A percentile compares a stretch with the other conserved stretches of the same genome.
phyloP scores from a whole-genome alignment of 1,140 invertebrate genomes.

The Papilio polyxenes region DNA sequence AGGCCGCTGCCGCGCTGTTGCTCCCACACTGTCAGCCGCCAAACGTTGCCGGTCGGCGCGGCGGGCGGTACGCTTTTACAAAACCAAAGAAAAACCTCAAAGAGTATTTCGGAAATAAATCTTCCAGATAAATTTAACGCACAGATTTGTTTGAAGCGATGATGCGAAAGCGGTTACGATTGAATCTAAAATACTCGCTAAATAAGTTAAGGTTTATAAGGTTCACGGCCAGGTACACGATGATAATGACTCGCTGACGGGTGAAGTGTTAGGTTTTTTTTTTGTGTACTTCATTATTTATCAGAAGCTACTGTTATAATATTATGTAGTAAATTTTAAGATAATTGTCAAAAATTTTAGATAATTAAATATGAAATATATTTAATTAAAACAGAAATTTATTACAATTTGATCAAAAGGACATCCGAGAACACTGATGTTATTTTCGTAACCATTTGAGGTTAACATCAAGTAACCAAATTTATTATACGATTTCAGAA shows the following conservation, averaged over 20 bases:
- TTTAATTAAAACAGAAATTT: neutral
- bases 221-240: too few relatives aligned
- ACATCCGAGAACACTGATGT: neutral
- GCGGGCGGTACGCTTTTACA: constrained; percentile 32
- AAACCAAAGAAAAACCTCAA: constrained; percentile 33
- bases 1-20: constrained; percentile 38
- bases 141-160: neutral
- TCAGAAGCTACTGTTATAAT: too few relatives aligned
- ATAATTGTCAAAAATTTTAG: neutral
- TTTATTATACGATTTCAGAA: neutral
- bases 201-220: too few relatives aligned
- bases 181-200: too few relatives aligned
- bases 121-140: neutral
- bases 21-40: constrained; percentile 38
- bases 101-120: neutral
- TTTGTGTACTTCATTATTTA: too few relatives aligned
- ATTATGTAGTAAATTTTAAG: neutral
- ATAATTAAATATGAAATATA: too few relatives aligned
- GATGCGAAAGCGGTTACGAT: too few relatives aligned
- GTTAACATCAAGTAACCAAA: neutral
- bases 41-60: constrained; percentile 40
- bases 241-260: too few relatives aligned
- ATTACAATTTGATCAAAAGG: neutral
- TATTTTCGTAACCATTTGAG: neutral
- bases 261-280: too few relatives aligned